Evolutionary conservation across 1,140 invertebrate genomes (phyloP).

Genomic region (Chironomus striatipennis): DNA sequence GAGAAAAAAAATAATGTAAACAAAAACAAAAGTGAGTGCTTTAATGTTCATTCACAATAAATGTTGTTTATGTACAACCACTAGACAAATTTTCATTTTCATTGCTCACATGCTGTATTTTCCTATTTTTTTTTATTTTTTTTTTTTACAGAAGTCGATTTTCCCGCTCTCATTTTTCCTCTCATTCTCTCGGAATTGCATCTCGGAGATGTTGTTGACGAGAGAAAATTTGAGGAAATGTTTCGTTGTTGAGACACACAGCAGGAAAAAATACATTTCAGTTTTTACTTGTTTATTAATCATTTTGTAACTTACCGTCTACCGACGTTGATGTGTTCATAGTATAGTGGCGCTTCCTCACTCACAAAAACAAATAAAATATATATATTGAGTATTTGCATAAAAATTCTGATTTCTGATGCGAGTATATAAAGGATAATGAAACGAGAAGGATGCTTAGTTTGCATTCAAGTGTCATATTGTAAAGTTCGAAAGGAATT

Average conservation of each 20-base stretch:
- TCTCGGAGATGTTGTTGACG: neutral
- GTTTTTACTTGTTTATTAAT: neutral
- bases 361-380: no score
- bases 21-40: no score
- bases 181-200: neutral
- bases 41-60: no score
- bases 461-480: neutral
- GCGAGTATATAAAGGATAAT: neutral
- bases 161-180: neutral
- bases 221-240: neutral
- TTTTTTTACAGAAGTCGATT: neutral
- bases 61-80: no score
- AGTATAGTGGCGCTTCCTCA: no score
- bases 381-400: no score
- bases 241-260: neutral
- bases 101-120: no score
- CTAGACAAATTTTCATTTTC: no score
- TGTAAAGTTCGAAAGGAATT: neutral
- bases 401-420: neutral
- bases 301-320: neutral
- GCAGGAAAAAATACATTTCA: neutral
- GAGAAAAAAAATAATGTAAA: no score
- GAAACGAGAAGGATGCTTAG: neutral
- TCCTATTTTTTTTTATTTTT: no score
- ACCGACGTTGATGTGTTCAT: neutral